phyloP scores from a whole-genome alignment of 2,888 invertebrate genomes.

The Athalia cordata region DNA sequence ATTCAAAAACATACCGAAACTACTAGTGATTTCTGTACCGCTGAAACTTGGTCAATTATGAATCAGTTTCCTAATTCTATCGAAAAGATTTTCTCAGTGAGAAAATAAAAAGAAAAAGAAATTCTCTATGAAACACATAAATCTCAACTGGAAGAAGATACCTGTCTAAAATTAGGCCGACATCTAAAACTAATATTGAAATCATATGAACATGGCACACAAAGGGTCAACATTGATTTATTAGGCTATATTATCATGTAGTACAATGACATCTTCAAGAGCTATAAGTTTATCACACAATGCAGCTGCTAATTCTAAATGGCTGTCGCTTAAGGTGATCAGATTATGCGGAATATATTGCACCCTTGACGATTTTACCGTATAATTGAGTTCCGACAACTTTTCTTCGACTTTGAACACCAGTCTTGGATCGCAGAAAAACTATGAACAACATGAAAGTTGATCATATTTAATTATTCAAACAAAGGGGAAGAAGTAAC shows the following conservation, averaged over 20 bases:
- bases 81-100: not conserved
- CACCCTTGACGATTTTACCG: constrained; percentile 73
- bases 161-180: not conserved
- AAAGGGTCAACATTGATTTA: constrained; percentile 2
- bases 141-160: too few relatives aligned
- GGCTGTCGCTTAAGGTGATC: constrained; percentile 74
- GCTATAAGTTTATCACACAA: constrained; percentile 76
- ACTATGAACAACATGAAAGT: constrained; percentile 72
- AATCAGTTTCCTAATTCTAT: not conserved
- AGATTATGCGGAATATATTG: constrained; percentile 74
- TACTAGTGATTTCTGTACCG: not conserved
- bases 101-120: not conserved
- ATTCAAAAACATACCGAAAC: not conserved
- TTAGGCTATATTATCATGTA: constrained; percentile 77
- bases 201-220: not conserved
- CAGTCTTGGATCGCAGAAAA: constrained; percentile 76
- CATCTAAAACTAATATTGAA: not conserved
- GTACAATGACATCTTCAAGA: constrained; percentile 77
- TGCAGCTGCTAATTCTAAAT: constrained; percentile 72
- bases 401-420: constrained; percentile 74
- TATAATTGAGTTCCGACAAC: constrained; percentile 74
- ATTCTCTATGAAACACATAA: too few relatives aligned
- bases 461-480: not conserved
- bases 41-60: not conserved
- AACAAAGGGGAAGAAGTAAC: not conserved